These are phyloP conservation scores for Oligia latruncula DNA, from an alignment of 2,888 invertebrate species.

Conservation along the genomic window DNA sequence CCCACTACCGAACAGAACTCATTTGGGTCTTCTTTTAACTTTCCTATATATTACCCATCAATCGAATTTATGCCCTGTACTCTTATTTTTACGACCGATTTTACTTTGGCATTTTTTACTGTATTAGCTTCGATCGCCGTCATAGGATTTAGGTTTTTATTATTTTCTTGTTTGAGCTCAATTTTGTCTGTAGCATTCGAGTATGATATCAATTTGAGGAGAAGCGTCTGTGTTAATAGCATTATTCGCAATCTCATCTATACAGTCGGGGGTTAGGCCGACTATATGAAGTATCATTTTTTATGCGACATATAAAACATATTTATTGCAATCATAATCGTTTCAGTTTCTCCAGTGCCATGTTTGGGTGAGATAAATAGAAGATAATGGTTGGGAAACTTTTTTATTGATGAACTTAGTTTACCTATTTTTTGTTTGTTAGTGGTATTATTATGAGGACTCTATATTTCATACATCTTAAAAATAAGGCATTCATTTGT, in stretches of 20 bases:
- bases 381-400: slow-evolving; percentile 76
- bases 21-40: slow-evolving; percentile 86
- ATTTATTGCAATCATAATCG: slow-evolving; percentile 90
- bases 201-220: slow-evolving; percentile 90
- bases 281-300: slow-evolving; percentile 88
- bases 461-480: slow-evolving; percentile 17
- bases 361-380: slow-evolving; percentile 86
- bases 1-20: slow-evolving; percentile 89
- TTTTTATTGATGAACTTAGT: slow-evolving; percentile 73
- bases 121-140: slow-evolving; percentile 69
- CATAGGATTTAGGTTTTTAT: slow-evolving; percentile 71
- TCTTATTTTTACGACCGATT: slow-evolving; percentile 64
- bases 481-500: slow-evolving; percentile 13
- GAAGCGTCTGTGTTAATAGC: slow-evolving; percentile 91
- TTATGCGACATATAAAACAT: slow-evolving; percentile 90
- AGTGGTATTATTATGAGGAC: slow-evolving; percentile 53
- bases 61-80: slow-evolving; percentile 68
- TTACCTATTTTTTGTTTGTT: slow-evolving; percentile 59
- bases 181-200: slow-evolving; percentile 70
- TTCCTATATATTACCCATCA: slow-evolving; percentile 70
- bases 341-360: slow-evolving; percentile 85
- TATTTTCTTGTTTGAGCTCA: slow-evolving; percentile 65
- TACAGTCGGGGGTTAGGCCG: slow-evolving; percentile 89
- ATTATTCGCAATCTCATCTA: slow-evolving; percentile 90
- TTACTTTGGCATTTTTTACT: slow-evolving; percentile 65